Base-by-base conservation (phyloP, 2,797 vertebrate species). In the Cheirogaleus major region DNA sequence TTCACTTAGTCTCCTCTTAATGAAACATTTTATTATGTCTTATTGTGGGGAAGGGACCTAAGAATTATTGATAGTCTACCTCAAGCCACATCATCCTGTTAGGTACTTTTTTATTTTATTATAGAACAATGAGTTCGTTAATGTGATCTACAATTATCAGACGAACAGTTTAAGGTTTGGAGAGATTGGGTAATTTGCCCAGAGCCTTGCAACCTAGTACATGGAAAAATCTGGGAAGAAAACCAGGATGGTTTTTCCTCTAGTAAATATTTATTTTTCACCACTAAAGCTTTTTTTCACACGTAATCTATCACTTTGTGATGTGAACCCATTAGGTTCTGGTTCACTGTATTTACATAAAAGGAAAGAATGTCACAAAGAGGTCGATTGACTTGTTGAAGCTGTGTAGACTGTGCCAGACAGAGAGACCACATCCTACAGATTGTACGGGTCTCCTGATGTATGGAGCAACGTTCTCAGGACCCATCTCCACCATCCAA, bases 11-110 rank as follows among this genome's bases (percentile, higher is more conserved):
- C 83, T 87, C 17, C 59, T 76, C 72, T 78, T 96, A 87, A 96
- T 65, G 93, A 97, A 88, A 61, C 76, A 30, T 93, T 96, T 92
- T 93, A 75, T 97, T 93, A 59, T 52, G 30, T 95, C 52, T 93
- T 84, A 95, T 63, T 92, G 55, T 92, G 87, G 72, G 67, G 69
- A 86, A 92, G 83, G 93, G 79, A 63, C n/a, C 52, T 79, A 65
- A 91, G 88, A 32, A 82, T 95, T 97, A 96, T 93, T 95, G 94
- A 96, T 82, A 91, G 85, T 72, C 45, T 3, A 92, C 91, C 95
- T 96, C 89, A 95, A 97, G 94, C 91, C 94, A 88, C 94, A 93
- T 57, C 41, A 81, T 96, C 89, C 96, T 97, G 72, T 43, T n/a
- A 61, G 65, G 75, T 59, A 65, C 45, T 80, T 69, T 89, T 93